A percentile compares a stretch with the other conserved stretches of the same genome.
Evolutionary conservation across 2,113 vertebrate genomes (phyloP).

Genomic region (Coturnix japonica): DNA sequence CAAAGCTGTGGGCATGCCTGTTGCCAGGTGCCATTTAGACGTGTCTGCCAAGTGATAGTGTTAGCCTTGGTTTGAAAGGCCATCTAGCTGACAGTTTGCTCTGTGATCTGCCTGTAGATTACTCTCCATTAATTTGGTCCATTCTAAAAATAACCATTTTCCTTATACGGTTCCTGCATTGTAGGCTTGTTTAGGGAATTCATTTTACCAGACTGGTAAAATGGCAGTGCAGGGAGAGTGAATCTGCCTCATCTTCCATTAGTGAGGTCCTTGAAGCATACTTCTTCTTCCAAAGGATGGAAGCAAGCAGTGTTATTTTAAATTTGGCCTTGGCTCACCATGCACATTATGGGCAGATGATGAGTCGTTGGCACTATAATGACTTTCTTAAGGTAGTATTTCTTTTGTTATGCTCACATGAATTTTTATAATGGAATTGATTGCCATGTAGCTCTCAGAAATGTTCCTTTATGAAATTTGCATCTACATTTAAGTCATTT

Average conservation of each 20-base stretch:
- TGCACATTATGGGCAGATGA: neutral
- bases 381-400: constrained; percentile 43
- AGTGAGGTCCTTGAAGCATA: neutral
- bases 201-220: neutral
- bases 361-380: neutral
- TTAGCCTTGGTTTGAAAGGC: neutral
- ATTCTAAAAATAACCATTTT: neutral
- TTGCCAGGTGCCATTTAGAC: neutral
- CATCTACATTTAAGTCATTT: neutral
- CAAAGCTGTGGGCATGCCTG: neutral
- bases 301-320: neutral
- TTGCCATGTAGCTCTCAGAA: neutral
- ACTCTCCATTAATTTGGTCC: neutral
- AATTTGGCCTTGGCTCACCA: neutral
- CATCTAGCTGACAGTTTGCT: neutral
- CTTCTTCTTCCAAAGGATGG: neutral
- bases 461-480: neutral
- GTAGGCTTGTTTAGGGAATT: neutral
- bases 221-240: neutral
- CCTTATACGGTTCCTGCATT: neutral
- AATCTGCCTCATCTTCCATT: neutral
- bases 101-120: neutral
- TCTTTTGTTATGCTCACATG: constrained; percentile 27
- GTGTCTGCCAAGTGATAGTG: rapidly evolving
- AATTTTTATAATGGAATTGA: constrained; percentile 37